phyloP scores from a whole-genome alignment of 2,797 vertebrate species.

The Adelosebastes latens region DNA sequence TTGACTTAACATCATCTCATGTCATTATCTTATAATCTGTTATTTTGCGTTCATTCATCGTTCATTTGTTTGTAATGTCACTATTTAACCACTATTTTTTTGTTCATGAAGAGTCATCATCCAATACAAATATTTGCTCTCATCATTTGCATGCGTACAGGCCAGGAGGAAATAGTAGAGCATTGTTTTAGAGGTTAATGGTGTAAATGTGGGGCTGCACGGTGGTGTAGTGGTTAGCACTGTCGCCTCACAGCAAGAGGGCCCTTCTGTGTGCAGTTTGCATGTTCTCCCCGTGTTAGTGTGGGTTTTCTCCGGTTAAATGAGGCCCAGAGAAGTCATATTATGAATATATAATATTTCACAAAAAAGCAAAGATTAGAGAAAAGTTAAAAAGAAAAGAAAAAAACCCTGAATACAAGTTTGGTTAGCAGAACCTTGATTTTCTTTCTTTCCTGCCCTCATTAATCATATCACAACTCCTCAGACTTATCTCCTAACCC shows the following conservation, averaged over 20 bases:
- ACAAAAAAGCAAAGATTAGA: not conserved
- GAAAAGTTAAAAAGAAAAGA: too few species aligned
- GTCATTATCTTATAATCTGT: conserved; percentile 11
- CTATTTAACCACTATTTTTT: not conserved
- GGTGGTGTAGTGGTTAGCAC: too few species aligned
- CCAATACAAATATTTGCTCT: conserved; percentile 30
- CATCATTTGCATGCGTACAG: not conserved
- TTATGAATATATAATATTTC: not conserved
- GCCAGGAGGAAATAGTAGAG: not conserved
- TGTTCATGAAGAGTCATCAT: conserved; percentile 32
- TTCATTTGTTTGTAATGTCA: conserved; percentile 19
- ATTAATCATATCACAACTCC: too few species aligned
- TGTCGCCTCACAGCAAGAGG: too few species aligned
- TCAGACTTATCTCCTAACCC: too few species aligned
- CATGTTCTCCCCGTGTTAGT: too few species aligned
- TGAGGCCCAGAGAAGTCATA: not conserved
- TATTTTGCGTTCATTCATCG: conserved; percentile 22
- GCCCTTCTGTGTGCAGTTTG: too few species aligned
- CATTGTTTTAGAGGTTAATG: not conserved
- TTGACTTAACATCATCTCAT: not conserved
- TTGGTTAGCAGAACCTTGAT: too few species aligned
- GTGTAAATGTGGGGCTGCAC: too few species aligned
- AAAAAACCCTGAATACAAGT: too few species aligned
- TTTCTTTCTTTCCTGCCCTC: too few species aligned
- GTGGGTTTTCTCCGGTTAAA: too few species aligned